Base-by-base conservation (phyloP, 92 coral and sea anemone species). In the Porites rus region DNA sequence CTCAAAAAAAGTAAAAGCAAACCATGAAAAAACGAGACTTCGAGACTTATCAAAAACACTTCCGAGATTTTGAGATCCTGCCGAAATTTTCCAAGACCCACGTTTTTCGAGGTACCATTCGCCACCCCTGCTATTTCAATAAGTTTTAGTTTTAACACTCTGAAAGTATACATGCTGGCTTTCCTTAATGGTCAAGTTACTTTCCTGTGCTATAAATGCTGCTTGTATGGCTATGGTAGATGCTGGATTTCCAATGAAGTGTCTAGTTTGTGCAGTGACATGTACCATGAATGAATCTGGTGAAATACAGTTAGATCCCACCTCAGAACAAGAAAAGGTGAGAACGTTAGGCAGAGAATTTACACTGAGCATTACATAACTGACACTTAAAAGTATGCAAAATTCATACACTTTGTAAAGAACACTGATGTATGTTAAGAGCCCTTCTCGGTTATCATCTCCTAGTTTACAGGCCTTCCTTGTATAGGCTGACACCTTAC, bases 211-310 rank as follows among this genome's bases (percentile, higher is more conserved):
- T 14, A 89, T 97, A 28, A 97, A 97, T 90, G 98, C 98, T 18
- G 95, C 97, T 17, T 97, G 98, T 66, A 81, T 97, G 95, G 98
- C 98, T 3, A 97, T 97, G 98, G 76, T 97, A 18, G 98, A 97
- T 80, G 95, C 98, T 75, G 99, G 99, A 12, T 95, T 93, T 82
- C 98, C 99, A 56, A 97, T 97, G 99, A 95, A 86, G 84, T 90
- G 93, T 65, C 65, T 92, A 43, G 92, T 93, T 19, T 94, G 97
- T 87, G 92, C 94, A 64, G 94, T 97, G 50, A 93, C 97, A 2
- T 90, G 97, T 79, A 94, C 94, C 7, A 6, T 93, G 65, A 84
- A 18, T 63, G 93, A 88, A 43, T 46, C 83, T 13, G 96, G 94
- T 31, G 92, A 89, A 38, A 85, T 97, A 16, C 92, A 80, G 58